Evolutionary conservation across 2,888 invertebrate genomes (phyloP), one percentile per base, ranked within the genome.

Genomic region (Mycalesis mineus): DNA sequence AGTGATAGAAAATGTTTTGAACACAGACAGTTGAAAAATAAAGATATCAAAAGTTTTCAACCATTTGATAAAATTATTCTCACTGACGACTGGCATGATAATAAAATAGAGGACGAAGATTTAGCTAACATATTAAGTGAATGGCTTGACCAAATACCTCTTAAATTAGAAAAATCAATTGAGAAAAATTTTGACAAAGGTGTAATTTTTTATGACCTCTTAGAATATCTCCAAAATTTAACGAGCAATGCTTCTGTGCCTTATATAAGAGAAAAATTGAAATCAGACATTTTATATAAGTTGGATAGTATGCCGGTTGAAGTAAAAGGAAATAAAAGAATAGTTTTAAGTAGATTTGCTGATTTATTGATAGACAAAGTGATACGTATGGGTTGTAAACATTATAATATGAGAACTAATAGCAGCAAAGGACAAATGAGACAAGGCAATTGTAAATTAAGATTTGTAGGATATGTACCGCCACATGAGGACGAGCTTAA

Each of bases 401-500:
- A 41, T 11, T 44, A 36, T 22, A 22, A 36, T 17, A 53, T 44
- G 13, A 59, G 55, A 17, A 13, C 41, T 13, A 39, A 45, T 31
- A 36, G 37, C 5, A 51, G 47, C 17, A 49, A 22, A 29, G 47
- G 33, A 22, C 17, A 57, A 11, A 15, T 39, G 6, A 15, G 31
- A 9, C n/a, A 49, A 42, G 14, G 48, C 22, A 55, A 55, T 8
- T 39, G 45, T 22, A 42, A 48, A 14, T 53, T 54, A 7, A 36
- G 49, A 7, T 57, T 63, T 6, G 60, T 58, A 61, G 65, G 63
- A 22, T 61, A 63, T 40, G 57, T 67, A 33, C 64, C 69, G 49
- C 66, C 72, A 14, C 72, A 68, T 11, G 73, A 77, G 56, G 65
- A 66, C 31, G 75, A 75, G 55, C 41, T 81, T 3, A 73, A 65